Evolutionary conservation across 2,113 vertebrate genomes (phyloP).

Genomic region (Mobula hypostoma): DNA sequence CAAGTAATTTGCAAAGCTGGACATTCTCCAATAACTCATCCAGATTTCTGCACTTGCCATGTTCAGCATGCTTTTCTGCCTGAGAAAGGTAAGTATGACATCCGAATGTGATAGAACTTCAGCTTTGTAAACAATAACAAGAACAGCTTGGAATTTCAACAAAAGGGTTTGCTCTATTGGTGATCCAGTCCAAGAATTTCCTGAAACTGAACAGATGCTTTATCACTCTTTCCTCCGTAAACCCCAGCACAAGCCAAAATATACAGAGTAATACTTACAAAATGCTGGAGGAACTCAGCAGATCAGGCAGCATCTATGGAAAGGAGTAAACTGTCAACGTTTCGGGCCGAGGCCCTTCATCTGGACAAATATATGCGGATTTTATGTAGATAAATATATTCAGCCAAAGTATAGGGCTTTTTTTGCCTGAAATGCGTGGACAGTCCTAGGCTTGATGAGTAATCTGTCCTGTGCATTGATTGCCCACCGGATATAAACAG

Average conservation of each 20-base stretch:
- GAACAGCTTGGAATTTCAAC: neutral
- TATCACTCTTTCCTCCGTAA: neutral
- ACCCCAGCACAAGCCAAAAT: neutral
- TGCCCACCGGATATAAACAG: constrained; percentile 5
- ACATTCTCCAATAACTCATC: neutral
- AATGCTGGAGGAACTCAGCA: too few species aligned
- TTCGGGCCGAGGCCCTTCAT: too few species aligned
- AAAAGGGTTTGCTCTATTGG: neutral
- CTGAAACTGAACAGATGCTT: neutral
- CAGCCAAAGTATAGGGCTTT: neutral
- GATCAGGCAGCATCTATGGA: too few species aligned
- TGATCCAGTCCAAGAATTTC: neutral
- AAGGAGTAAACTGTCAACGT: too few species aligned
- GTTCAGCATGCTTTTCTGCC: neutral
- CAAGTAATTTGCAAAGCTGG: too few species aligned
- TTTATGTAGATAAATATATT: too few species aligned
- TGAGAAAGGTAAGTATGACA: neutral
- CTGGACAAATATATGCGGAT: too few species aligned
- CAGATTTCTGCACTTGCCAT: neutral
- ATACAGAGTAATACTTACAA: neutral
- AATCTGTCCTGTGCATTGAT: neutral
- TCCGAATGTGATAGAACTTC: neutral
- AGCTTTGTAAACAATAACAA: too few species aligned
- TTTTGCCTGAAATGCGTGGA: neutral
- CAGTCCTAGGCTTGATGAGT: neutral